phyloP scores from a whole-genome alignment of 64 coral and sea anemone genomes.

The Montipora efflorescens region DNA sequence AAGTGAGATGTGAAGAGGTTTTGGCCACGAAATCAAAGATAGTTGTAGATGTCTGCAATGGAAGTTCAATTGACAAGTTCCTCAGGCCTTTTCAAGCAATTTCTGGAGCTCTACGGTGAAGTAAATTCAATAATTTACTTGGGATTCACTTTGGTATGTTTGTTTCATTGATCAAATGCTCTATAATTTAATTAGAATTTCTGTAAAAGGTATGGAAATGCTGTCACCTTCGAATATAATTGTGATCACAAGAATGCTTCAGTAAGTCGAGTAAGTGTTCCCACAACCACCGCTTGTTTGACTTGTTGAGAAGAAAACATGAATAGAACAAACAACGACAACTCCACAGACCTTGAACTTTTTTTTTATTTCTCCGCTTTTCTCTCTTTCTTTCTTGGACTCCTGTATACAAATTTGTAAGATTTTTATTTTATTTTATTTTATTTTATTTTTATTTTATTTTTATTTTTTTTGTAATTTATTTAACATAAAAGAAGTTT shows the following conservation, averaged over 20 bases:
- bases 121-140: slow-evolving; percentile 30
- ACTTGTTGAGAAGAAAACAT: background rate
- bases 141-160: slow-evolving; percentile 26
- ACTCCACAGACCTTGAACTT: too few relatives aligned
- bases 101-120: slow-evolving; percentile 3
- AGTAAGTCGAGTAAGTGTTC: background rate
- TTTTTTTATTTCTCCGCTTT: background rate
- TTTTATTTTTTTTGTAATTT: too few relatives aligned
- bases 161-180: slow-evolving; percentile 22
- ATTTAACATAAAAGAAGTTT: too few relatives aligned
- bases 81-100: background rate
- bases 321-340: too few relatives aligned
- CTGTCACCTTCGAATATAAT: slow-evolving; percentile 33
- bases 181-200: slow-evolving; percentile 9
- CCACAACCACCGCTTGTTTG: slow-evolving; percentile 2
- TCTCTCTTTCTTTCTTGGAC: too few relatives aligned
- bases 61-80: slow-evolving; percentile 27
- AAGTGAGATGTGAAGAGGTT: slow-evolving; percentile 22
- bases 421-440: too few relatives aligned
- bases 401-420: too few relatives aligned
- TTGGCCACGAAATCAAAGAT: background rate
- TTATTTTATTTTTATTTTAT: too few relatives aligned
- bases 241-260: background rate
- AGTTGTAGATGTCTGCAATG: slow-evolving; percentile 6
- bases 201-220: background rate